Percentiles rank a stretch among this genome's conserved stretches.
These are phyloP conservation scores for Phyllopteryx taeniolatus DNA, from an alignment of 2,113 vertebrate species.

Conservation along the genomic window DNA sequence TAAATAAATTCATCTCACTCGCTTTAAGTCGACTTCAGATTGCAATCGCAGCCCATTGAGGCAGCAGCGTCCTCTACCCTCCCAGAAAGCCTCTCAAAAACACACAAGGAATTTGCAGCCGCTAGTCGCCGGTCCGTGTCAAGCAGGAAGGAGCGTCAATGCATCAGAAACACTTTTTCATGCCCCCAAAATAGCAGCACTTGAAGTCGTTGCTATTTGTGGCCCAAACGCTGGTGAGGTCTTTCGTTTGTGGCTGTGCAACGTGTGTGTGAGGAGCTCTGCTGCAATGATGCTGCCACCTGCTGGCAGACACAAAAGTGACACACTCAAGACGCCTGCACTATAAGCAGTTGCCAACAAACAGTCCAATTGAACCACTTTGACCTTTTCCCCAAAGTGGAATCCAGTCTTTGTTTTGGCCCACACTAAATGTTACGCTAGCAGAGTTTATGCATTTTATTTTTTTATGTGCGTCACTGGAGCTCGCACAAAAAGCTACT, in stretches of 20 bases:
- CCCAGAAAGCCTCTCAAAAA: background rate
- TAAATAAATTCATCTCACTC: no score
- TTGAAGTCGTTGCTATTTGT: background rate
- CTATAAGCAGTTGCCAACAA: background rate
- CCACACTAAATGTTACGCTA: background rate
- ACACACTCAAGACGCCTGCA: background rate
- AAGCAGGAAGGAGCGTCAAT: background rate
- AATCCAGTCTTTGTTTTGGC: background rate
- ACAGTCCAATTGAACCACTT: background rate
- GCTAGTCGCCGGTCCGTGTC: background rate
- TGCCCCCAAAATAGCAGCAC: slow-evolving; percentile 1
- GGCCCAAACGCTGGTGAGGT: background rate
- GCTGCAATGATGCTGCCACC: slow-evolving; percentile 58
- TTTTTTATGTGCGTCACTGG: background rate
- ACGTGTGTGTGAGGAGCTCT: slow-evolving; percentile 1
- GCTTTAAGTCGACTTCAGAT: no score
- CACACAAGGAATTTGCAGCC: background rate
- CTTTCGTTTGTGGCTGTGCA: background rate
- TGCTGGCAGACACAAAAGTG: slow-evolving; percentile 39
- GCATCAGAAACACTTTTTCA: background rate
- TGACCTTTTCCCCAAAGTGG: background rate
- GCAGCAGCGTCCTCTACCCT: background rate
- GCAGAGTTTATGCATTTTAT: background rate
- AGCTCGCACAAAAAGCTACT: background rate
- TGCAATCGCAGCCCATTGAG: no score